Conservation (phyloP, 2,888 invertebrate genomes). For the Drosophila prostipennis region DNA sequence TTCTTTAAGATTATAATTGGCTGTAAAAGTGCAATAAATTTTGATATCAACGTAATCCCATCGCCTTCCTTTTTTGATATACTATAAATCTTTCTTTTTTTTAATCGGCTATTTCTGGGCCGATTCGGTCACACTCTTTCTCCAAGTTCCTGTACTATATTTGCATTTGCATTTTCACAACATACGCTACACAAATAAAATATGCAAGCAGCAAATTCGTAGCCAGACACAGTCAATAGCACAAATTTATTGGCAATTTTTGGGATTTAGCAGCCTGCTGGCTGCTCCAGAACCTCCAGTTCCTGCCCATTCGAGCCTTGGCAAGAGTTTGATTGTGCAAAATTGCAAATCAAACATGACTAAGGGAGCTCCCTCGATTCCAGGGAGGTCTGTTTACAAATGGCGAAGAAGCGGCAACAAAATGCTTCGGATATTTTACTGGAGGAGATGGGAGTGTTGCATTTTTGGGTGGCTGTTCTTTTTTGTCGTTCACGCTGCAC, state of each 20-base stretch:
- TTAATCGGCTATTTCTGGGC: background rate
- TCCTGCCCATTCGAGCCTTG: constrained; percentile 22
- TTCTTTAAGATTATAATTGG: background rate
- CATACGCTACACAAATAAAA: constrained; percentile 45
- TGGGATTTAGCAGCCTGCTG: constrained; percentile 64
- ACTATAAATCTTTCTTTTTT: background rate
- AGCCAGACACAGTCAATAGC: constrained; percentile 68
- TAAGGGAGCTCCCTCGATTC: constrained; percentile 52
- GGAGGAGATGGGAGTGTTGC: constrained; percentile 42
- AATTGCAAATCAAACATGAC: constrained; percentile 79
- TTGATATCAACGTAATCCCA: background rate
- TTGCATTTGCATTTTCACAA: constrained; percentile 42
- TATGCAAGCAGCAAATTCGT: constrained; percentile 63
- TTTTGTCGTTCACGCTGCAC: constrained; percentile 20
- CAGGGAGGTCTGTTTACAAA: constrained; percentile 63
- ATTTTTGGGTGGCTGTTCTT: constrained; percentile 4
- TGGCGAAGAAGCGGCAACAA: constrained; percentile 59
- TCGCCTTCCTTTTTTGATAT: background rate
- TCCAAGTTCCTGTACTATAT: constrained; percentile 8
- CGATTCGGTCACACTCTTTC: background rate
- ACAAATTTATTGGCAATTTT: constrained; percentile 79
- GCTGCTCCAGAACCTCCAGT: constrained; percentile 7
- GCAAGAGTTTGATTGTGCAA: constrained; percentile 64
- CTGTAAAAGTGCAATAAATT: background rate
- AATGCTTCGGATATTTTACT: constrained; percentile 62